A percentile compares a stretch with the other conserved stretches of the same genome.
These are phyloP conservation scores for Gnathonemus echidnorhynchus DNA, from an alignment of 2,113 vertebrate species.

Conservation along the genomic window DNA sequence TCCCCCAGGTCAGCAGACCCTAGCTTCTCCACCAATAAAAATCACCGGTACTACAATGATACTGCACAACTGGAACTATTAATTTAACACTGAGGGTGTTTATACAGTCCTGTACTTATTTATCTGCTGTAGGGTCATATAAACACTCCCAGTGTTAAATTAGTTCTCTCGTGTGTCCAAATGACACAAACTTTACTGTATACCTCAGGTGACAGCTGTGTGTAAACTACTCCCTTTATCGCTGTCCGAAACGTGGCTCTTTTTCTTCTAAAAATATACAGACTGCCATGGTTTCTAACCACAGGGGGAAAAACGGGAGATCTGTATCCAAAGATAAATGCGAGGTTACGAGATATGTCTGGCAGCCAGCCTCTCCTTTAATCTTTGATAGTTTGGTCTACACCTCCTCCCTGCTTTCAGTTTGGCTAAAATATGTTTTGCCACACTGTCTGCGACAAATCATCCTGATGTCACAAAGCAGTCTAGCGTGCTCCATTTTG, in stretches of 20 bases:
- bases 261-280: background rate
- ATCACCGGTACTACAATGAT: background rate
- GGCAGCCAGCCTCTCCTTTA: conserved; percentile 6
- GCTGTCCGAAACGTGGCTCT: too few species aligned
- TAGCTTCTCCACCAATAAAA: background rate
- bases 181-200: background rate
- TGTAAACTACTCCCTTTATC: background rate
- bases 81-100: background rate
- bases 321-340: conserved; percentile 2
- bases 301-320: background rate
- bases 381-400: background rate
- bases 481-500: background rate
- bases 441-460: background rate
- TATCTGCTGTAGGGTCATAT: background rate
- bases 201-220: background rate
- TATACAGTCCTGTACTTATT: background rate
- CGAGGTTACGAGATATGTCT: background rate
- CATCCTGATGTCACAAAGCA: background rate
- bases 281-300: background rate
- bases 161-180: background rate
- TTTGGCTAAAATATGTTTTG: background rate
- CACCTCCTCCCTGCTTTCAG: background rate
- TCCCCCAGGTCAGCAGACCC: background rate
- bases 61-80: background rate
- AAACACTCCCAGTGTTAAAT: background rate